Base-by-base conservation (phyloP, 2,888 invertebrate species). In the Xylocampa areola region DNA sequence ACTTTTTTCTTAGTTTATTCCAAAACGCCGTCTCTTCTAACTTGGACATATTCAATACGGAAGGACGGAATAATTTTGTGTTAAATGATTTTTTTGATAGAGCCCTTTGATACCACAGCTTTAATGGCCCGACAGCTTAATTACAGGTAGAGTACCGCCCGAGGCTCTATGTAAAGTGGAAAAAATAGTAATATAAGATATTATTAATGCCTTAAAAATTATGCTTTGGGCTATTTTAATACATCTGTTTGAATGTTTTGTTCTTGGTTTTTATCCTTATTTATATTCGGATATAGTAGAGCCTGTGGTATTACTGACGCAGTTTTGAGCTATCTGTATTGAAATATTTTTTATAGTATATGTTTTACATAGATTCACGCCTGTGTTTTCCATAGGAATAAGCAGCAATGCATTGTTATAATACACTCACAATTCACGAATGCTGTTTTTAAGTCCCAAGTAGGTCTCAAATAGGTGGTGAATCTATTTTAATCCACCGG, bases 1-100 rank as follows among this genome's bases (percentile, higher is more conserved):
- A n/a, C n/a, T n/a, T n/a, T n/a, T n/a, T n/a, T n/a, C n/a, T n/a
- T n/a, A n/a, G n/a, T n/a, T n/a, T 16, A 6, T 7, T 4, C 8
- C 0, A 32, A 8, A 2, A 19, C 59, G 62, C 70, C 53, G 5
- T n/a, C 37, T 27, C 59, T 47, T 51, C 16, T 37, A 2, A 11
- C 7, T 19, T 55, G 27, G 2, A 43, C 35, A 21, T 65, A 65
- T 68, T 63, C 60, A 40, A 65, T 50, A 65, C 67, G 69, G 71
- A 77, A 76, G 76, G 51, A 62, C 59, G 64, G 33, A 62, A 60
- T 66, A 63, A 72, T 69, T 73, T 63, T 68, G 62, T 63, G 62
- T 66, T 69, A 75, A 79, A 77, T 68, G 57, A 68, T 77, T 71
- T 62, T 77, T 72, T 66, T 25, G 62, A 73, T 66, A 59, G 39